Evolutionary conservation across 2,113 vertebrate genomes (phyloP).

Genomic region (Bubo scandiacus): DNA sequence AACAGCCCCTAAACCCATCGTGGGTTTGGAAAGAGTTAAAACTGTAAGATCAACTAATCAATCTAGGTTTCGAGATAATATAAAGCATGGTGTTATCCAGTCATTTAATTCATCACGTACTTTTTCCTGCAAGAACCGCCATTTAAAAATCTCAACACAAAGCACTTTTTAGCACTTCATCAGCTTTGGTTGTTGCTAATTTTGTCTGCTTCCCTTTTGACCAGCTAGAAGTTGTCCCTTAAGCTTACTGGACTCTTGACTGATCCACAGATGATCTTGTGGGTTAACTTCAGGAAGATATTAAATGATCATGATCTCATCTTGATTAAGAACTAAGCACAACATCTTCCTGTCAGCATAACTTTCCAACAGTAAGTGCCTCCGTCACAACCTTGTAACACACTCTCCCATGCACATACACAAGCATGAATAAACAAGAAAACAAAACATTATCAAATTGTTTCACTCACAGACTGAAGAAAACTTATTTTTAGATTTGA

Average conservation of each 20-base stretch:
- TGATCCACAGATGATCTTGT: background rate
- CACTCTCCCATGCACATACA: background rate
- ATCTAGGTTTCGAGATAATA: background rate
- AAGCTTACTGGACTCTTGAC: background rate
- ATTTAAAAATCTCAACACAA: background rate
- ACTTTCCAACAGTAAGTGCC: background rate
- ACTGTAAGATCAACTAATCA: background rate
- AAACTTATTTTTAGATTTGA: slow-evolving; percentile 15
- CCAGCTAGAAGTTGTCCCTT: background rate
- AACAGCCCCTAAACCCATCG: background rate
- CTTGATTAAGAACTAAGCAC: background rate
- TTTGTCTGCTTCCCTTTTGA: background rate
- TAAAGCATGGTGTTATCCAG: background rate
- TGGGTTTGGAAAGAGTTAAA: background rate
- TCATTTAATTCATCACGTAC: background rate
- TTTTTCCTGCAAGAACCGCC: background rate
- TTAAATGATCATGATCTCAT: background rate
- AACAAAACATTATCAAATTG: background rate
- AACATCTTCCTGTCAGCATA: background rate
- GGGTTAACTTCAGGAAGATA: background rate
- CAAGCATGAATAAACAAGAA: background rate
- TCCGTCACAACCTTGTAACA: background rate
- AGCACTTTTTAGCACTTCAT: background rate
- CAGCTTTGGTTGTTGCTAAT: background rate
- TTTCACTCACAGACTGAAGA: slow-evolving; percentile 1